Percentiles rank a stretch among this genome's conserved stretches.
These are phyloP conservation scores for Chymomyza amoena DNA, from an alignment of 2,888 invertebrate genomes.

Conservation along the genomic window DNA sequence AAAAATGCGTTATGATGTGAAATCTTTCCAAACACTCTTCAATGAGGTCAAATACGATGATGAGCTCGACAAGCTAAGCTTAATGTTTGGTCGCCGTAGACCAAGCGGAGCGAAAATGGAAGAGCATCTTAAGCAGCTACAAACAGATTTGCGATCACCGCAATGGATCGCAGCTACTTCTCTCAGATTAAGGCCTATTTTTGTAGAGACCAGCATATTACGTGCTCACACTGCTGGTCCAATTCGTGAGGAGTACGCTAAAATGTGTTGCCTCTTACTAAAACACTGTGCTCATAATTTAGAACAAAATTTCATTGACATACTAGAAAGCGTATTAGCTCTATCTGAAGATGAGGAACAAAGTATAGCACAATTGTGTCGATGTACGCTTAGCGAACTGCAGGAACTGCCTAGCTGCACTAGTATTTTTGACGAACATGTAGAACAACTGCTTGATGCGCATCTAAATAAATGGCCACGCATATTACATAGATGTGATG, in stretches of 20 bases:
- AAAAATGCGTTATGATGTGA: slow-evolving; percentile 51
- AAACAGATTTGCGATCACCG: slow-evolving; percentile 58
- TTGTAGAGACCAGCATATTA: slow-evolving; percentile 80
- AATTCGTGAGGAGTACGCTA: slow-evolving; percentile 83
- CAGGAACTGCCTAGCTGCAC: slow-evolving; percentile 46
- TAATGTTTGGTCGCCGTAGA: slow-evolving; percentile 51
- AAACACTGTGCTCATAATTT: slow-evolving; percentile 83
- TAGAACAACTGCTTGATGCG: slow-evolving; percentile 82
- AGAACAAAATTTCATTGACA: slow-evolving; percentile 81
- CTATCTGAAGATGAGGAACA: slow-evolving; percentile 84
- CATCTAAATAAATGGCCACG: slow-evolving; percentile 83
- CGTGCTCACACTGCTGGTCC: slow-evolving; percentile 82
- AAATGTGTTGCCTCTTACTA: slow-evolving; percentile 81
- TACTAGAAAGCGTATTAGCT: slow-evolving; percentile 84
- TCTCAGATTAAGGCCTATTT: slow-evolving; percentile 65
- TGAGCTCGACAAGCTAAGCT: slow-evolving; percentile 5
- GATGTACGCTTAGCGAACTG: slow-evolving; percentile 77
- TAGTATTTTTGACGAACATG: slow-evolving; percentile 73
- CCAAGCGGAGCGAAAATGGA: slow-evolving; percentile 48
- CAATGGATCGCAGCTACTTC: slow-evolving; percentile 79
- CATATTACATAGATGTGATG: slow-evolving; percentile 84
- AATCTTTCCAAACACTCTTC: slow-evolving; percentile 54
- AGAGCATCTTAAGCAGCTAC: slow-evolving; percentile 59
- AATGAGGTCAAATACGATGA: slow-evolving; percentile 22
- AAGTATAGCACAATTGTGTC: slow-evolving; percentile 79